Evolutionary conservation across 2,888 invertebrate species (phyloP), one percentile per base, ranked within the genome.

Genomic region (Esperia sulphurella): DNA sequence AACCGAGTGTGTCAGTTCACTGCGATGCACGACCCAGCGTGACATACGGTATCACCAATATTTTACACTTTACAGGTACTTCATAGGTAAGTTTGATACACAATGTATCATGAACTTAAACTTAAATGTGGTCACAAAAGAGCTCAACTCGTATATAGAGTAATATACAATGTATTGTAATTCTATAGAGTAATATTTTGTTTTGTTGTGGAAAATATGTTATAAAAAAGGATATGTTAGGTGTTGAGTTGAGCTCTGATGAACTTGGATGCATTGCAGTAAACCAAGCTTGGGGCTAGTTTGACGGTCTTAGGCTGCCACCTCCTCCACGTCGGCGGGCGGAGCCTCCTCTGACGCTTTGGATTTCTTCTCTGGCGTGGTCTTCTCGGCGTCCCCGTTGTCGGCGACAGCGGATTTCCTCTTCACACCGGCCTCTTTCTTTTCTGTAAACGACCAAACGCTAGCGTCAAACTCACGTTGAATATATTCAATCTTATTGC

Each of bases 311-410:
- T 92, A 92, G 75, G 92, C 92, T 51, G 91, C 88, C 46, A 90
- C 91, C 67, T 92, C 91, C 50, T 91, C 91, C 28, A 90, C 91
- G 64, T 93, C 93, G 10, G 91, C 91, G 8, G 90, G 79, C 2
- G 85, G 75, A 43, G 83, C 75, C 54, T 92, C 92, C 43, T 93
- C 93, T 10, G 91, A 92, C 48, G 93, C 86, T 84, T 94, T 94
- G 57, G 93, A 92, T 69, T 94, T 94, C 82, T 94, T 94, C 70
- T 94, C 94, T 8, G 94, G 94, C 51, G 93, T 92, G 42, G 90
- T 91, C 59, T 92, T 93, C 55, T 93, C 93, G 14, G 85, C 83
- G 43, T 91, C 92, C 45, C 89, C 92, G 39, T 86, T 86, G 54
- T 89, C 87, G 3, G 83, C 90, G 9, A 91, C 87, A 14, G 90